Evolutionary conservation across 2,797 vertebrate species (phyloP), one percentile per base, ranked within the genome.

Genomic region (Spinus olivaceus): DNA sequence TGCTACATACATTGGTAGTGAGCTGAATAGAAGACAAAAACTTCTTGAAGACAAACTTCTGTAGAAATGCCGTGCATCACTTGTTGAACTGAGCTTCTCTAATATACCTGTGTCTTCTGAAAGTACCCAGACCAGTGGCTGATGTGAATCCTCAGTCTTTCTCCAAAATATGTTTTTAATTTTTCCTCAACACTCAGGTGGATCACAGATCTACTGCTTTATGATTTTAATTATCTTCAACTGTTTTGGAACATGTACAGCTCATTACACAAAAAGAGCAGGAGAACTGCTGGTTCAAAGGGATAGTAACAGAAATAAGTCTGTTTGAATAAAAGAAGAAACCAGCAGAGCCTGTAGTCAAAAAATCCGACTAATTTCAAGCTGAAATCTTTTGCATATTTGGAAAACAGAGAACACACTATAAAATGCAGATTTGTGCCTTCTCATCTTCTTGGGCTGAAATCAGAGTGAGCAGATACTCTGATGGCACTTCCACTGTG

Each of bases 111-210:
- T 92, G 22, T 88, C 81, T 87, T 77, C 59, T 70, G 35, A 80
- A 74, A 30, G 66, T 86, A 88, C 51, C 27, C 47, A 85, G 57
- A 41, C 8, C 14, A 1, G 59, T 80, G 66, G 77, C 61, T 82
- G 57, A 83, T 76, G 22, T 19, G 72, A 84, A 92, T 95, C 85
- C 67, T 88, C 90, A 78, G 32, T 54, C 49, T 87, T 61, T 70
- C 77, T 94, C 66, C 51, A 41, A 81, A 89, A 87, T 82, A 95
- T 35, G 23, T 76, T 92, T 95, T 93, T 59, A 81, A 76, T 83
- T 81, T 88, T 95, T 70, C 35, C 49, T 85, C 93, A 82, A 90
- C 50, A 60, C 42, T 51, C 74, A 77, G 72, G 54, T 82, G 92
- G 56, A 95, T 74, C n/a, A 85, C 61, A 94, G 42, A 69, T 82